These are phyloP conservation scores for Pseudotriccus pelzelni DNA, from an alignment of 2,797 vertebrate genomes.

Conservation along the genomic window DNA sequence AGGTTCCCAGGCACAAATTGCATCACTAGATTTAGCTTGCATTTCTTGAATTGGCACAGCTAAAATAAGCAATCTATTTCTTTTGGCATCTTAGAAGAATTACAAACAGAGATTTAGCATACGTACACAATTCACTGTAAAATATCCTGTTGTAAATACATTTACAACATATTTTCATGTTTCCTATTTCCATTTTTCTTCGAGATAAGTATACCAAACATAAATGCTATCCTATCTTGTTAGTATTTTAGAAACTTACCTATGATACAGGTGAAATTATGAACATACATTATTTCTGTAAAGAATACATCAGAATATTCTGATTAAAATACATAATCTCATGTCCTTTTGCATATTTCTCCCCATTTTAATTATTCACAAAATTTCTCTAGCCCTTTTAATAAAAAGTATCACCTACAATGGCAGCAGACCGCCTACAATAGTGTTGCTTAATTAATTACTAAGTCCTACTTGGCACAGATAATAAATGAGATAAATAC, in stretches of 20 bases:
- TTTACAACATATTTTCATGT: not conserved
- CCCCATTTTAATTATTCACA: not conserved
- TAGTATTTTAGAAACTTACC: not conserved
- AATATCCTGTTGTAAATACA: not conserved
- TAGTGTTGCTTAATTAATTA: not conserved
- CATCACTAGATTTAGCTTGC: conserved; percentile 7
- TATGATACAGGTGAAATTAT: not conserved
- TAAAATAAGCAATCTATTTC: conserved; percentile 28
- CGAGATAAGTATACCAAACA: not conserved
- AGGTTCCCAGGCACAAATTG: conserved; percentile 8
- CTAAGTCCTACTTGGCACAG: not conserved
- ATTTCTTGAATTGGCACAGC: conserved; percentile 14
- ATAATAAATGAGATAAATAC: not conserved
- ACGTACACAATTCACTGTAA: not conserved
- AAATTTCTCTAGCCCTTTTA: not conserved
- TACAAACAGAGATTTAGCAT: not conserved
- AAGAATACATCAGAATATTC: not conserved
- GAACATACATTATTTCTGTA: not conserved
- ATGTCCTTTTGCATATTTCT: not conserved
- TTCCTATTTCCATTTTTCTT: not conserved
- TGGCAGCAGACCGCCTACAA: not conserved
- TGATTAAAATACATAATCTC: not conserved
- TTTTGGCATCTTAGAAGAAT: conserved; percentile 3
- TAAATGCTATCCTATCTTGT: not conserved
- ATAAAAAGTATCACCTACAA: not conserved